Evolutionary conservation across 2,888 invertebrate species (phyloP), one percentile per base, ranked within the genome.

Genomic region (Pyrocoelia pectoralis): DNA sequence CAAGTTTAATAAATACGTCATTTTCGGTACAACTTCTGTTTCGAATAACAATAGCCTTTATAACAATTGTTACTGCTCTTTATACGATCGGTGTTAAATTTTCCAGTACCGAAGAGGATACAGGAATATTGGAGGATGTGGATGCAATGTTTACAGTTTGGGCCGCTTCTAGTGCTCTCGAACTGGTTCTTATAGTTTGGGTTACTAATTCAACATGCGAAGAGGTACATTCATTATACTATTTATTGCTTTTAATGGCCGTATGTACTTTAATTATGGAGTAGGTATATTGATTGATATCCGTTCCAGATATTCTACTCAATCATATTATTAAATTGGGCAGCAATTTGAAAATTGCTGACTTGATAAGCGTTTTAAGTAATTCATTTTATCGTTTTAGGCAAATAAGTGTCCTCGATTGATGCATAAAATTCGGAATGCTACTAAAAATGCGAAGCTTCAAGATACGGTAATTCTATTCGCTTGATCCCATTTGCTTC

Each of bases 371-470:
- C 60, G 48, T 46, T 63, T 66, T 63, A 50, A 50, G 56, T 65
- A 57, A 57, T 62, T 58, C 54, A 61, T 49, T 49, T 61, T 62
- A 68, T 62, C 57, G 52, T 73, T 75, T 66, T 61, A 77, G 76
- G 76, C 77, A 10, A 74, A 76, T 61, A 73, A 69, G 19, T 73
- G 73, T 53, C 76, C 75, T 24, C 68, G 73, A 60, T 73, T 76
- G 64, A 65, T 77, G 60, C 76, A 76, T 59, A 75, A 72, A 67
- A 77, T 77, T 48, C 70, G 76, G 41, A 76, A 77, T 63, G 68
- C 71, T 29, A 73, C 73, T 17, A 68, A 67, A 14, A 73, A 74
- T 64, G 56, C 63, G 12, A 67, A 72, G 19, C 69, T 77, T 15
- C 73, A 76, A 56, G 73, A 75, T 51, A 72, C 71, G 67, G 76